Conservation (phyloP, 2,888 invertebrate species). For the Cabera pusaria region DNA sequence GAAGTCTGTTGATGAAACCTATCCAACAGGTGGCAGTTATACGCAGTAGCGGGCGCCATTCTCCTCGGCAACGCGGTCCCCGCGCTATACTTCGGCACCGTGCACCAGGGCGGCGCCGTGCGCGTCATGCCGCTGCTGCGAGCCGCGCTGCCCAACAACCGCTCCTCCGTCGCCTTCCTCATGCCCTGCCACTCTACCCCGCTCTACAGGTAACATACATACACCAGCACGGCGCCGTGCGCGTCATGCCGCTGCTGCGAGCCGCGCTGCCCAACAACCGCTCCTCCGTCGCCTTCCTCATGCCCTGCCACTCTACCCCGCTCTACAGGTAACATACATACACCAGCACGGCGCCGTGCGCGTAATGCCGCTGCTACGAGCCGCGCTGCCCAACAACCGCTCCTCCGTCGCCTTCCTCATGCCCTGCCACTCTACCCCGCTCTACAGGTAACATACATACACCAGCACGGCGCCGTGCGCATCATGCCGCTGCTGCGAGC, state of each 20-base stretch:
- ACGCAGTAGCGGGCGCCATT: slow-evolving; percentile 62
- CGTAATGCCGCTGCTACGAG: slow-evolving; percentile 88
- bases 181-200: slow-evolving; percentile 98
- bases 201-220: slow-evolving; percentile 91
- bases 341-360: slow-evolving; percentile 92
- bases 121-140: slow-evolving; percentile 89
- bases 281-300: slow-evolving; percentile 88
- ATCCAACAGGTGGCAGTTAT: slow-evolving; percentile 76
- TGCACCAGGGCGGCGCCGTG: slow-evolving; percentile 92
- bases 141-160: slow-evolving; percentile 72
- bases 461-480: slow-evolving; percentile 91
- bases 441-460: slow-evolving; percentile 92
- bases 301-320: slow-evolving; percentile 97
- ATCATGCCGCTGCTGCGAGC: slow-evolving; percentile 88
- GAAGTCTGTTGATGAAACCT: too few relatives aligned
- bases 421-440: slow-evolving; percentile 97
- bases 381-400: slow-evolving; percentile 71
- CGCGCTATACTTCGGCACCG: slow-evolving; percentile 87
- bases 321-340: slow-evolving; percentile 91
- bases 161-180: slow-evolving; percentile 87
- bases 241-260: slow-evolving; percentile 88
- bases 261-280: slow-evolving; percentile 73
- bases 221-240: slow-evolving; percentile 92
- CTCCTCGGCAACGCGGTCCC: slow-evolving; percentile 85
- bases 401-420: slow-evolving; percentile 90